Percentiles rank a stretch among this genome's conserved stretches.
phyloP scores from a whole-genome alignment of 2,888 invertebrate genomes.

The Sinelater perroti region DNA sequence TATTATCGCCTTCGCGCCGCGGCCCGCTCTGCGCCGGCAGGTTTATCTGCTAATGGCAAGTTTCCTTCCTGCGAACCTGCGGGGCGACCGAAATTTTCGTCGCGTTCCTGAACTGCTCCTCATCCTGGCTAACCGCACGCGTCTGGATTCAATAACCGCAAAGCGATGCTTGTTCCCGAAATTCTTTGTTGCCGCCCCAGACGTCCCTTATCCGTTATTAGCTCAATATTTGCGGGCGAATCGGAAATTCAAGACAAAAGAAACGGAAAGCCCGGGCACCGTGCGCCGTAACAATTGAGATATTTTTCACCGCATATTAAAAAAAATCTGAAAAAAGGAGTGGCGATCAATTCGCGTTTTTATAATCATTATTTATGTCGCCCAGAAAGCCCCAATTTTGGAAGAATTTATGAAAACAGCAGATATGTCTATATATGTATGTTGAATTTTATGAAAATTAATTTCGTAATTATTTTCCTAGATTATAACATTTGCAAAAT shows the following conservation, averaged over 20 bases:
- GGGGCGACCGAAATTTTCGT: constrained; percentile 18
- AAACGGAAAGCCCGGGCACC: background rate
- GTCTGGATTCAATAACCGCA: constrained; percentile 22
- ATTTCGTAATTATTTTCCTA: no score
- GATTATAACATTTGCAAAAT: no score
- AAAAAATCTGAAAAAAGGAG: no score
- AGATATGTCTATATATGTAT: no score
- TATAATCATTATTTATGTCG: no score
- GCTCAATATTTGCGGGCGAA: constrained; percentile 2
- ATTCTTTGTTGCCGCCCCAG: constrained; percentile 1
- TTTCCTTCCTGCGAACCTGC: constrained; percentile 18
- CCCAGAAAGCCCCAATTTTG: no score
- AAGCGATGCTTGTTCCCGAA: constrained; percentile 9
- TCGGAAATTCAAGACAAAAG: background rate
- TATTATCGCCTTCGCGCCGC: constrained; percentile 16
- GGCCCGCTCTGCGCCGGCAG: constrained; percentile 7
- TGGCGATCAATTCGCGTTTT: no score
- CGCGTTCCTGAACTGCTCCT: constrained; percentile 6
- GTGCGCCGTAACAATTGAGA: constrained; percentile 11
- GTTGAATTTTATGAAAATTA: no score
- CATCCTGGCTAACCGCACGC: constrained; percentile 12
- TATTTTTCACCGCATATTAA: constrained; percentile 11
- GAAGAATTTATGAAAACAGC: no score
- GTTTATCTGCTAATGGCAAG: constrained; percentile 26
- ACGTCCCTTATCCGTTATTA: constrained; percentile 12